Conservation (phyloP, 2,888 invertebrate genomes). For the Sphaeridia pumilis region DNA sequence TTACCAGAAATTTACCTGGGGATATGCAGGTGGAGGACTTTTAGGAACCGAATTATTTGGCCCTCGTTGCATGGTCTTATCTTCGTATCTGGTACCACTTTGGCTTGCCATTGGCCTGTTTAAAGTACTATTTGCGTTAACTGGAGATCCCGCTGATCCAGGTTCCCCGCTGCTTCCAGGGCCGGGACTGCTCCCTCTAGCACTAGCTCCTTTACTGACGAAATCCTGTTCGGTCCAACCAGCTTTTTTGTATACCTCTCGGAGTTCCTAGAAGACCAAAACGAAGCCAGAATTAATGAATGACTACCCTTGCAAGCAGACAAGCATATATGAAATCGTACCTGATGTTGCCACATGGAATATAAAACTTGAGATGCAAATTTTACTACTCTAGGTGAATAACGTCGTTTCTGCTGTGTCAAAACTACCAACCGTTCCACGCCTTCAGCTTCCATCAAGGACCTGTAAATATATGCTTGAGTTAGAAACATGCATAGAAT, state of each 20-base stretch:
- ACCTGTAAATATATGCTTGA: too few species aligned
- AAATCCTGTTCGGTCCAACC: slow-evolving; percentile 97
- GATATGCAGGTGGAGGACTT: slow-evolving; percentile 41
- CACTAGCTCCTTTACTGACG: slow-evolving; percentile 53
- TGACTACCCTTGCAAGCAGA: too few species aligned
- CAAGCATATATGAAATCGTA: slow-evolving; percentile 10
- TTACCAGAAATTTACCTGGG: too few species aligned
- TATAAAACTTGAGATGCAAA: slow-evolving; percentile 90
- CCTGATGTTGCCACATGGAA: slow-evolving; percentile 84
- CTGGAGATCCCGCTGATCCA: slow-evolving; percentile 58
- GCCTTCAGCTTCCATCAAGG: slow-evolving; percentile 82
- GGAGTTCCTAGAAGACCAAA: slow-evolving; percentile 63
- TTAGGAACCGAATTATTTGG: slow-evolving; percentile 38
- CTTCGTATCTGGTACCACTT: slow-evolving; percentile 85
- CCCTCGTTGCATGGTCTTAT: slow-evolving; percentile 69
- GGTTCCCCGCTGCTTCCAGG: slow-evolving; percentile 38
- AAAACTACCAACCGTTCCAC: slow-evolving; percentile 85
- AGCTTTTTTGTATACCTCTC: slow-evolving; percentile 89
- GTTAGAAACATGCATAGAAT: too few species aligned
- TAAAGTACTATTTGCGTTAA: slow-evolving; percentile 79
- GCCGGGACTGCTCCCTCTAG: slow-evolving; percentile 32
- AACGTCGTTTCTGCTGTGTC: slow-evolving; percentile 79
- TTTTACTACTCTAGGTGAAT: slow-evolving; percentile 85
- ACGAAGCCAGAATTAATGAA: slow-evolving; percentile 43
- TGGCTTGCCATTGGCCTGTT: slow-evolving; percentile 93